A percentile compares a stretch with the other conserved stretches of the same genome.
Evolutionary conservation across 2,888 invertebrate genomes (phyloP).

Genomic region (Thymelicus lineola): DNA sequence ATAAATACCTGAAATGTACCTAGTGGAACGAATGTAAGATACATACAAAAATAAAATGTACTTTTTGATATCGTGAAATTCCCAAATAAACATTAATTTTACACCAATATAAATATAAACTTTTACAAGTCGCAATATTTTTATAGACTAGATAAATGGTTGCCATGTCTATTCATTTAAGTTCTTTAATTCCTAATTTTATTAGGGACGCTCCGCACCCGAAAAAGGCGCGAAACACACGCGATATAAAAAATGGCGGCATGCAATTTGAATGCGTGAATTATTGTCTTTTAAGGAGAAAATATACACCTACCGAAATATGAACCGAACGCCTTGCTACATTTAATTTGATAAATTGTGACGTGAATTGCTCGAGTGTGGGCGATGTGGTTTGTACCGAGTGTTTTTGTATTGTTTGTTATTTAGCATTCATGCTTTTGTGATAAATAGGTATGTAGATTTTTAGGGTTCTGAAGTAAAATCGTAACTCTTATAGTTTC

Average conservation of each 20-base stretch:
- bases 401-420: slow-evolving; percentile 5
- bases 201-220: slow-evolving; percentile 83
- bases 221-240: slow-evolving; percentile 85
- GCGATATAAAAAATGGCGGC: slow-evolving; percentile 85
- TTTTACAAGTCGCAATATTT: too few relatives aligned
- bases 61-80: too few relatives aligned
- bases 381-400: slow-evolving; percentile 32
- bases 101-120: too few relatives aligned
- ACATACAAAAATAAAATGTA: too few relatives aligned
- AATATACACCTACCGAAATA: slow-evolving; percentile 70
- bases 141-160: background rate
- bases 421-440: background rate
- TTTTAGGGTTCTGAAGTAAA: too few relatives aligned
- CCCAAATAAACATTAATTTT: too few relatives aligned
- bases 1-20: too few relatives aligned
- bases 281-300: slow-evolving; percentile 82
- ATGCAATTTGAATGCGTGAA: slow-evolving; percentile 83
- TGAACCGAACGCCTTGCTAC: slow-evolving; percentile 33
- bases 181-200: slow-evolving; percentile 77
- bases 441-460: background rate
- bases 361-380: slow-evolving; percentile 27
- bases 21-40: too few relatives aligned
- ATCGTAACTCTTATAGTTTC: too few relatives aligned
- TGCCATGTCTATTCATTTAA: slow-evolving; percentile 55
- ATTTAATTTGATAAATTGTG: slow-evolving; percentile 38